Base-by-base conservation (phyloP, 2,113 vertebrate species). In the Rhinopomastus cyanomelas region DNA sequence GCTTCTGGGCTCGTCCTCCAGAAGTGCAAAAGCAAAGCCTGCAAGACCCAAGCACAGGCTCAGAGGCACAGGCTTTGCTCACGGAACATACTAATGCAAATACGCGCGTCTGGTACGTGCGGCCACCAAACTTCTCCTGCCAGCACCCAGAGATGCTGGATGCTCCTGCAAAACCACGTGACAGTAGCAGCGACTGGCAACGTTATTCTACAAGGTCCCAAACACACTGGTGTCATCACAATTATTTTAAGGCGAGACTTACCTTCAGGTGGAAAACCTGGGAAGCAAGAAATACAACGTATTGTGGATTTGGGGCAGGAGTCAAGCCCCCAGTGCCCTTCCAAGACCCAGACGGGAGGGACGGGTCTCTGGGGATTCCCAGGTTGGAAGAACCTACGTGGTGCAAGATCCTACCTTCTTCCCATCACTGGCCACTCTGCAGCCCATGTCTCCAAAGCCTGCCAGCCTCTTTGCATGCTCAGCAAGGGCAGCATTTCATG, bases 131-230 rank as follows among this genome's bases (percentile, higher is more conserved):
- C 8, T 59, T 46, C 52, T 39, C 30, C 61, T 44, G 12, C 30
- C 22, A 27, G 39, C 5, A 1, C 12, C 57, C 44, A 3, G 46
- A 64, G 34, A 4, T 3, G 11, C 29, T 36, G 22, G 48, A 6
- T n/a, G 59, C 34, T 67, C 2, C 16, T 19, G 18, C 26, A 21
- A 39, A 81, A n/a, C 51, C 65, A 10, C 52, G 39, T 4, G 19
- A 34, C 46, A 4, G 7, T 0, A 10, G 51, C 62, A 64, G 57
- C 4, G 0, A 2, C 42, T 2, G 27, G 34, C 26, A 17, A 3
- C 4, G 9, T 21, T 59, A 27, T 61, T 29, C 48, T 57, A 9
- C 0, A 0, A 60, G 37, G 39, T 22, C 20, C 44, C 59, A 26
- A 0, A n/a, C 2, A 4, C 0, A 0, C 19, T 11, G 62, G 22